Percentiles rank a stretch among this genome's conserved stretches.
Evolutionary conservation across 64 coral and sea anemone species (phyloP).

Genomic region (Montipora cactus): DNA sequence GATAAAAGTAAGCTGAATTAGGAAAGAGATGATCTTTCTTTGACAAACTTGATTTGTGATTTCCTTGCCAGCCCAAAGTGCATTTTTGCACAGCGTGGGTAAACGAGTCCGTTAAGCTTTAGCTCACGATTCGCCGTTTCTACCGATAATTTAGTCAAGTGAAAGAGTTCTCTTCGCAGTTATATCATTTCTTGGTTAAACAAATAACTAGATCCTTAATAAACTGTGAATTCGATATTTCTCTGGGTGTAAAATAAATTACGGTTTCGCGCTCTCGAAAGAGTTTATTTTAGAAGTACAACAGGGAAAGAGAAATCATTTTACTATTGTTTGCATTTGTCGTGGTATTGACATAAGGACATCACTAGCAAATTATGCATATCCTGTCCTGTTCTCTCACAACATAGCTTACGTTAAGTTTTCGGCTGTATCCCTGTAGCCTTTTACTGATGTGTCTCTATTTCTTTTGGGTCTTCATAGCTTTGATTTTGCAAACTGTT

Average conservation of each 20-base stretch:
- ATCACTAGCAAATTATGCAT: conserved; percentile 19
- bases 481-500: neutral
- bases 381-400: neutral
- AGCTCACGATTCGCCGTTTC: conserved; percentile 24
- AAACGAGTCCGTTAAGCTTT: conserved; percentile 56
- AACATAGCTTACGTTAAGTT: neutral
- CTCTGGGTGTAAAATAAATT: conserved; percentile 45
- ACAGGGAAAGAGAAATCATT: neutral
- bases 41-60: neutral
- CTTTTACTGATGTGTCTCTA: too few species aligned
- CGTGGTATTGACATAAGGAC: conserved; percentile 32
- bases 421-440: neutral
- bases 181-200: conserved; percentile 49
- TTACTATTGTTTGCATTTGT: conserved; percentile 26
- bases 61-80: neutral
- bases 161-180: conserved; percentile 1
- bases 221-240: conserved; percentile 53
- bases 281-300: conserved; percentile 34
- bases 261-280: neutral
- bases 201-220: conserved; percentile 39
- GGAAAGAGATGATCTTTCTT: neutral
- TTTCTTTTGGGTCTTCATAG: neutral
- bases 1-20: neutral
- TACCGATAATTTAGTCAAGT: conserved; percentile 46
- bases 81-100: neutral